Evolutionary conservation across 2,888 invertebrate genomes (phyloP), one percentile per base, ranked within the genome.

Genomic region (Tetramorium bicarinatum): DNA sequence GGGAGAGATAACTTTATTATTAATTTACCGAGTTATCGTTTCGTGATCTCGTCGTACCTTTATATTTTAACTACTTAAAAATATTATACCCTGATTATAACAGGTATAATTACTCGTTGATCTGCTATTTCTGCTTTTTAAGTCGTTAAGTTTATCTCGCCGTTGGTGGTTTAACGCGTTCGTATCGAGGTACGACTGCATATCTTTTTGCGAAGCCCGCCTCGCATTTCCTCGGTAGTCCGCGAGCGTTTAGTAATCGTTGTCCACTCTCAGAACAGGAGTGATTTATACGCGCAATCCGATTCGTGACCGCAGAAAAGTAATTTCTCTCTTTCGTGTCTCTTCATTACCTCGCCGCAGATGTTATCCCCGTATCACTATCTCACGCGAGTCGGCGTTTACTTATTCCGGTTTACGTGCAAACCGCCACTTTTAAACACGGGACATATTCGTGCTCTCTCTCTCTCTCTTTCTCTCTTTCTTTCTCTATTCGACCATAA

Each of bases 321-420:
- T 80, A 76, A 80, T 77, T 34, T 61, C 34, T 81, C 61, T 44
- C 47, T 81, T 41, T 44, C 62, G 47, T 47, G 80, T 76, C 80
- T 66, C 41, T 71, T 29, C 25, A 79, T 76, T 62, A 81, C 41
- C 52, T 25, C 52, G 41, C 79, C 79, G 49, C 77, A 56, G 61
- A 81, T 62, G 66, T 56, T 62, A 66, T 54, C 52, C 59, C 21
- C 21, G 61, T 59, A 71, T 80, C 52, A 25, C 59, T 41, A 21
- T 82, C 77, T 76, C 77, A 77, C 77, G 77, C 83, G 41, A 83
- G 64, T 54, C 54, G 44, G 11, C 72, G 79, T 77, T 79, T 77
- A 79, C 72, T 72, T 59, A 84, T 69, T 81, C 62, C 56, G 41
- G 49, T 69, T 76, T 62, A 72, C 82, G 81, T 89, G 41, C 74